Evolutionary conservation across 2,888 invertebrate species (phyloP).

Genomic region (Vanessa cardui): DNA sequence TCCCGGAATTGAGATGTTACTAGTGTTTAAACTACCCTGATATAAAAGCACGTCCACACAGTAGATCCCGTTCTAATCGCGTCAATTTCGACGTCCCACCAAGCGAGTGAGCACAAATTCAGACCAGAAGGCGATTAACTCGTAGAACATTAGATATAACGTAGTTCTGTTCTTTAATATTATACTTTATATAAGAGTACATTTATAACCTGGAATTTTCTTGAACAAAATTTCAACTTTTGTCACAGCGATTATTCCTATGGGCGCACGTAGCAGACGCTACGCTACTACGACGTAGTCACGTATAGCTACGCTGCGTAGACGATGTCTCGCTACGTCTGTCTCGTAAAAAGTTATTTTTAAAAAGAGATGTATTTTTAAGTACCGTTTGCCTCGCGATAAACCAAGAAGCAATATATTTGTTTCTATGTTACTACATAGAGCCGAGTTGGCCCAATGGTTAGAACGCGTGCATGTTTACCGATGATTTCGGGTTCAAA

Average conservation of each 20-base stretch:
- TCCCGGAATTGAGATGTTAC: too few relatives aligned
- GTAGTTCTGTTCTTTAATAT: neutral
- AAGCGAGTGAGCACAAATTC: too few relatives aligned
- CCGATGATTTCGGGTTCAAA: too few relatives aligned
- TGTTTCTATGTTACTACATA: too few relatives aligned
- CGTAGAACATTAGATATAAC: too few relatives aligned
- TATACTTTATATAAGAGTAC: neutral
- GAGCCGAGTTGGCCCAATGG: too few relatives aligned
- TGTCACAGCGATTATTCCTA: neutral
- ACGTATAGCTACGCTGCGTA: constrained; percentile 47
- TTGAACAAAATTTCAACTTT: neutral
- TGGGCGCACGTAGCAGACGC: constrained; percentile 10
- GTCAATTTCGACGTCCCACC: too few relatives aligned
- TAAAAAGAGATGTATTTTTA: neutral
- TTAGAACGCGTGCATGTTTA: too few relatives aligned
- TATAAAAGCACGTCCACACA: too few relatives aligned
- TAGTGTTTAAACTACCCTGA: too few relatives aligned
- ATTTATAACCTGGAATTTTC: neutral
- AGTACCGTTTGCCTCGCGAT: neutral
- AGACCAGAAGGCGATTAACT: too few relatives aligned
- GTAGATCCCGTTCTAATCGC: too few relatives aligned
- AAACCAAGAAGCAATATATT: neutral
- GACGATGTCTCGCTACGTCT: constrained; percentile 22
- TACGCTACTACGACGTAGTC: constrained; percentile 47
- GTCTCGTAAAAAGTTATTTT: neutral